phyloP scores from a whole-genome alignment of 1,140 invertebrate genomes.

The Belonocnema kinseyi region DNA sequence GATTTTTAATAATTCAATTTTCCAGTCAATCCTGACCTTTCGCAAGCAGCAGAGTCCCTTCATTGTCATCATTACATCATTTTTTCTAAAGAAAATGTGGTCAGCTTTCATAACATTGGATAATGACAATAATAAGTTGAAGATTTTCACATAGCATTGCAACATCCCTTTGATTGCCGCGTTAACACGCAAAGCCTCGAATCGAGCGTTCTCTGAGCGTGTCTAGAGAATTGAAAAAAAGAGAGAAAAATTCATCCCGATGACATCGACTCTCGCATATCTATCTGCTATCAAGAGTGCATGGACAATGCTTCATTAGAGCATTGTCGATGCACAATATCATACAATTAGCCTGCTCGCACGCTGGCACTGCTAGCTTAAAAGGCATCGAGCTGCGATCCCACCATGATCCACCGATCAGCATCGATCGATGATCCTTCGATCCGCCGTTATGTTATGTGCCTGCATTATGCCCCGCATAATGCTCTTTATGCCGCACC shows the following conservation, averaged over 20 bases:
- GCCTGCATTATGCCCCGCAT: conserved; percentile 64
- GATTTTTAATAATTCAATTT: background rate
- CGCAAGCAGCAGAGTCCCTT: background rate
- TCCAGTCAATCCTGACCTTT: background rate
- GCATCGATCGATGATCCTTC: conserved; percentile 64
- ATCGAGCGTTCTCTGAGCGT: background rate
- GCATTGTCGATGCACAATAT: conserved; percentile 72
- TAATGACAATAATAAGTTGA: conserved; percentile 14
- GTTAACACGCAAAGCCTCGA: conserved; percentile 15
- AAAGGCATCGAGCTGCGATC: conserved; percentile 58
- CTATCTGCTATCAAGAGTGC: conserved; percentile 41
- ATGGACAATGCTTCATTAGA: conserved; percentile 74
- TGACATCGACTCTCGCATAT: conserved; percentile 53
- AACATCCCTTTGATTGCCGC: conserved; percentile 22
- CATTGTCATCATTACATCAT: background rate
- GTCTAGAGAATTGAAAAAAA: conserved; percentile 35
- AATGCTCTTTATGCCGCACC: conserved; percentile 61
- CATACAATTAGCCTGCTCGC: conserved; percentile 71
- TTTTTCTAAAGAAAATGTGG: background rate
- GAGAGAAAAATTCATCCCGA: conserved; percentile 49
- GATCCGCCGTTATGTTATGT: conserved; percentile 66
- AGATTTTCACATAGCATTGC: conserved; percentile 23
- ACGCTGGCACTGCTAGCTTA: conserved; percentile 57
- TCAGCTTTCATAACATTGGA: background rate
- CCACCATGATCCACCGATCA: conserved; percentile 59